phyloP scores from a whole-genome alignment of 2,797 vertebrate genomes.

The Tamandua tetradactyla region DNA sequence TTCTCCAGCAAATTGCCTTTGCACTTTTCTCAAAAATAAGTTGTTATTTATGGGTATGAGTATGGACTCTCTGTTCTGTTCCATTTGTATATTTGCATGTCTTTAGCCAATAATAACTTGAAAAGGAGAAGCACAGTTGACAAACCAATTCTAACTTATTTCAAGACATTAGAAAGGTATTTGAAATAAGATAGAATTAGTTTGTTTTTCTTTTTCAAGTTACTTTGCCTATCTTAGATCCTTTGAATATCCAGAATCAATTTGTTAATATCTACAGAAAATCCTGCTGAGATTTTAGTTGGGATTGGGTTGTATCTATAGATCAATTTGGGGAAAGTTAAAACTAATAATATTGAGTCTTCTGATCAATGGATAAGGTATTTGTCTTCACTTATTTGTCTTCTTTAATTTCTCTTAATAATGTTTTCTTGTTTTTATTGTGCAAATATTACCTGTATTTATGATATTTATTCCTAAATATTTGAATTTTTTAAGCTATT shows the following conservation, averaged over 20 bases:
- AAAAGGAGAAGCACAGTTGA: no score
- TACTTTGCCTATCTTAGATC: neutral
- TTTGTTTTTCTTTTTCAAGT: constrained; percentile 15
- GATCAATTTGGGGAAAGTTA: neutral
- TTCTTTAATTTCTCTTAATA: neutral
- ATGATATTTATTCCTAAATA: neutral
- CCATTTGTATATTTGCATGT: constrained; percentile 17
- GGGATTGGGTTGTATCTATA: neutral
- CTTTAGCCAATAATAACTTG: constrained; percentile 1
- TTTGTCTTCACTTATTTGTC: neutral
- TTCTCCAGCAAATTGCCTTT: neutral
- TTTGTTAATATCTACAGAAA: neutral
- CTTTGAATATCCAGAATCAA: neutral
- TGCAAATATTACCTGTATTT: neutral
- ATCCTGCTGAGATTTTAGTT: neutral
- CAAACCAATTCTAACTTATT: no score
- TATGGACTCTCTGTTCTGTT: neutral
- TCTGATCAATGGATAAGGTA: neutral
- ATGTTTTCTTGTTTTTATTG: neutral
- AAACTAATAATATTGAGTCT: neutral
- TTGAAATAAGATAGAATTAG: neutral
- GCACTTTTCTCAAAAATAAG: constrained; percentile 18
- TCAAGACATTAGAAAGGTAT: no score
- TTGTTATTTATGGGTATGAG: neutral
- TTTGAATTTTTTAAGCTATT: constrained; percentile 12